Evolutionary conservation across 2,888 invertebrate genomes (phyloP), one percentile per base, ranked within the genome.

Genomic region (Agriopis aurantiaria): DNA sequence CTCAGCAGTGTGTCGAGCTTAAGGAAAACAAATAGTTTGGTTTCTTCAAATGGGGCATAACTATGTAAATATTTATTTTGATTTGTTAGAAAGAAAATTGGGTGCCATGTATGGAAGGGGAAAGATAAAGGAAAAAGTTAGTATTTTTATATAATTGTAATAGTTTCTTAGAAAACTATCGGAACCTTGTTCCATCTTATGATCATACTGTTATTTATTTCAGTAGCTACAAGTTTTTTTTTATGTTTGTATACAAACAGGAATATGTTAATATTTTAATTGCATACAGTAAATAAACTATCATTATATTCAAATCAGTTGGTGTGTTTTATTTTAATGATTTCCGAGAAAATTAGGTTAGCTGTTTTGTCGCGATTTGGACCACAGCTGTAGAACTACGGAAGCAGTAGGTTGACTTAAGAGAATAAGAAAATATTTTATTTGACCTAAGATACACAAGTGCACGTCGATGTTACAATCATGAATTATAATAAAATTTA

Each of bases 221-320:
- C 63, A 40, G 63, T 63, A 68, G 41, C 14, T 61, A 65, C 65
- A 68, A 51, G 49, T 23, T 55, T 61, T 64, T 51, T 71, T 56
- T 69, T 69, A 66, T 53, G 68, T 74, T 80, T 74, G 59, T 74
- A 69, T 75, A 71, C 60, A 72, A 75, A 75, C 68, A 75, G 70
- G 55, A 71, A 68, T 73, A 70, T 74, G 69, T 78, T 80, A 70
- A 74, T 74, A 69, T 72, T 71, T 68, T 12, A 80, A 78, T 80
- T 75, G 78, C 77, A 77, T 76, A 78, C 78, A 76, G 74, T 67
- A 67, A 71, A 75, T 77, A 77, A 74, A 79, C 70, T 71, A 78
- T 73, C 59, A 71, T 71, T 66, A 69, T 62, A 62, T 62, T 68
- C 45, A 57, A 71, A 70, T 64, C 56, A 62, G 23, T 33, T 41